Percentiles rank a stretch among this genome's conserved stretches.
Conservation (phyloP, 2,888 invertebrate genomes). For the Carpatolechia fugitivella region DNA sequence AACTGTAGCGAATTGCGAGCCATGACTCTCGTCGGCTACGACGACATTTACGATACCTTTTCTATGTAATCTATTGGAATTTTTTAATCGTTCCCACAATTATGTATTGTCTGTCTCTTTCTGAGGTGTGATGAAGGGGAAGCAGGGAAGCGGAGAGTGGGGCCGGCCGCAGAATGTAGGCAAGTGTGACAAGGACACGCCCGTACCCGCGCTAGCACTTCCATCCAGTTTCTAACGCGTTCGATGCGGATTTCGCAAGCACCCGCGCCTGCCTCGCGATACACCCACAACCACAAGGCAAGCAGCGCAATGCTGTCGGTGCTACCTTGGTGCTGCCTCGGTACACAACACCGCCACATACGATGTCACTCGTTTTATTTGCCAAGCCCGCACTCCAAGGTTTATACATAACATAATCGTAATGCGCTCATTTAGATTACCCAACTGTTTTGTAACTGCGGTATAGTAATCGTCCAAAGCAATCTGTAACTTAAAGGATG, state of each 20-base stretch:
- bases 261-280: conserved; percentile 56
- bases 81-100: conserved; percentile 60
- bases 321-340: conserved; percentile 21
- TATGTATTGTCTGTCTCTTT: conserved; percentile 70
- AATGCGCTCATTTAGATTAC: neutral
- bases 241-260: conserved; percentile 58
- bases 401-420: conserved; percentile 3
- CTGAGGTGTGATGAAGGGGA: conserved; percentile 47
- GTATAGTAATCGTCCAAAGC: neutral
- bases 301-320: conserved; percentile 43
- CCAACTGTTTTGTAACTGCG: conserved; percentile 3
- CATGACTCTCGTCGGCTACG: conserved; percentile 8
- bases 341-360: neutral
- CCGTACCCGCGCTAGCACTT: conserved; percentile 73
- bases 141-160: conserved; percentile 55
- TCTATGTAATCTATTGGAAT: conserved; percentile 46
- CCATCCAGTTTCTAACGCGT: conserved; percentile 78
- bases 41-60: conserved; percentile 1
- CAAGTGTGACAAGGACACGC: conserved; percentile 79
- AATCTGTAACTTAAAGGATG: too few species aligned
- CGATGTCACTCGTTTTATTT: conserved; percentile 14
- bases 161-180: conserved; percentile 74
- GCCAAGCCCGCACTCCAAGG: conserved; percentile 12
- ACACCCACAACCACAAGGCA: conserved; percentile 58
- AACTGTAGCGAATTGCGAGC: conserved; percentile 11